Percentiles rank a stretch among this genome's conserved stretches.
phyloP scores from a whole-genome alignment of 2,113 vertebrate species.

The Bambusicola thoracicus region DNA sequence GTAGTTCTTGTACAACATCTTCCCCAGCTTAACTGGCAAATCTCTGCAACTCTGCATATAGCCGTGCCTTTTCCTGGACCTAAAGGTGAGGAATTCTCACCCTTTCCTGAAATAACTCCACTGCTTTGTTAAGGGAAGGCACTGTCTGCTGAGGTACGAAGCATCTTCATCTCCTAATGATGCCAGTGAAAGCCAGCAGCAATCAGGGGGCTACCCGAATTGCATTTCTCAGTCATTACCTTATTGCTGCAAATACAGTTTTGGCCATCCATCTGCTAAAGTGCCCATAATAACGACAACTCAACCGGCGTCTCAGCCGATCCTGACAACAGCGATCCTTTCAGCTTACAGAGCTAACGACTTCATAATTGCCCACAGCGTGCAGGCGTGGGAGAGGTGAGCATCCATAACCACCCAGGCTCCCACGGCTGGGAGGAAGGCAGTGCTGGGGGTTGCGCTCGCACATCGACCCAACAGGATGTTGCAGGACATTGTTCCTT shows the following conservation, averaged over 20 bases:
- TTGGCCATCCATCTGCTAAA: slow-evolving; percentile 13
- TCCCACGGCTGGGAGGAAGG: neutral
- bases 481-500: neutral
- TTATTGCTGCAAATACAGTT: neutral
- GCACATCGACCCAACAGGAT: neutral
- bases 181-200: neutral
- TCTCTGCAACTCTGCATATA: neutral
- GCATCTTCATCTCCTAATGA: neutral
- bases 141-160: neutral
- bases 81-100: neutral
- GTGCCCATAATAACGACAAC: slow-evolving; percentile 8
- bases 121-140: slow-evolving; percentile 30
- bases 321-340: slow-evolving; percentile 5
- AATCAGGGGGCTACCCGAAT: neutral
- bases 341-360: slow-evolving; percentile 53
- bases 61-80: neutral
- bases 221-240: slow-evolving; percentile 34
- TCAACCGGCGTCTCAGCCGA: neutral
- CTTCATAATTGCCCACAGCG: slow-evolving; percentile 39
- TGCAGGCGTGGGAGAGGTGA: slow-evolving; percentile 45
- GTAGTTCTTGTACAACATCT: neutral
- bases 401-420: slow-evolving; percentile 10
- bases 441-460: neutral
- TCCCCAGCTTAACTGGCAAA: slow-evolving; percentile 3
- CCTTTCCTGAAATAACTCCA: neutral